These are phyloP conservation scores for Dicaeum eximium DNA, from an alignment of 2,113 vertebrate species.

Conservation along the genomic window DNA sequence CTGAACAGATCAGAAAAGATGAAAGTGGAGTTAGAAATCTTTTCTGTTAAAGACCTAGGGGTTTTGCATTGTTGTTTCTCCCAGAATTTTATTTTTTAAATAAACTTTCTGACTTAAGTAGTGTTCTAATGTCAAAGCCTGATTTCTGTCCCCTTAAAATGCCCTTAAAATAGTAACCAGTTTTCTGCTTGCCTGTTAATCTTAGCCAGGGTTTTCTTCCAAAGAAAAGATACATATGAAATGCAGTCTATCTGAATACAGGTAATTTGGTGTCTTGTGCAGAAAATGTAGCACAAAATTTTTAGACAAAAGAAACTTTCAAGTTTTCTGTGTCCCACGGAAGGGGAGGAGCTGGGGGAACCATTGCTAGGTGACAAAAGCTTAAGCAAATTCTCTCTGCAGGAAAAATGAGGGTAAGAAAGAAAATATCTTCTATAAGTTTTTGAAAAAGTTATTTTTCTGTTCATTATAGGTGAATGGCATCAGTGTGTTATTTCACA, in stretches of 20 bases:
- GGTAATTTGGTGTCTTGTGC: not conserved
- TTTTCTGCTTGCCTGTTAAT: not conserved
- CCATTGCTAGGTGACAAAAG: not conserved
- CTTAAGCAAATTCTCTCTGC: not conserved
- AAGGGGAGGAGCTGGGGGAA: not conserved
- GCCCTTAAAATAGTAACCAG: not conserved
- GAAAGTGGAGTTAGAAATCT: not conserved
- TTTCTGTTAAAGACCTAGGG: not conserved
- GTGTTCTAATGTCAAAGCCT: not conserved
- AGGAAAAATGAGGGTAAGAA: not conserved
- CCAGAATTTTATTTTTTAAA: not conserved
- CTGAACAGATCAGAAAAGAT: not conserved
- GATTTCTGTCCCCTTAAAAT: not conserved
- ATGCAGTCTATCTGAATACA: not conserved
- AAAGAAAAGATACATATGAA: not conserved
- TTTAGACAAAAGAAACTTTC: not conserved
- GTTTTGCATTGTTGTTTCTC: not conserved
- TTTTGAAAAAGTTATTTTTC: not conserved
- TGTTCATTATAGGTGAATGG: not conserved
- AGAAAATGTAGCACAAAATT: not conserved
- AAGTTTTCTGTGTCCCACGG: not conserved
- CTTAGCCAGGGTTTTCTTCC: not conserved
- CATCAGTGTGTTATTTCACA: not conserved
- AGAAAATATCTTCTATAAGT: not conserved
- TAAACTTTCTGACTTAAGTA: not conserved